phyloP scores from a whole-genome alignment of 2,888 invertebrate genomes.

The Phyto melanocephala region DNA sequence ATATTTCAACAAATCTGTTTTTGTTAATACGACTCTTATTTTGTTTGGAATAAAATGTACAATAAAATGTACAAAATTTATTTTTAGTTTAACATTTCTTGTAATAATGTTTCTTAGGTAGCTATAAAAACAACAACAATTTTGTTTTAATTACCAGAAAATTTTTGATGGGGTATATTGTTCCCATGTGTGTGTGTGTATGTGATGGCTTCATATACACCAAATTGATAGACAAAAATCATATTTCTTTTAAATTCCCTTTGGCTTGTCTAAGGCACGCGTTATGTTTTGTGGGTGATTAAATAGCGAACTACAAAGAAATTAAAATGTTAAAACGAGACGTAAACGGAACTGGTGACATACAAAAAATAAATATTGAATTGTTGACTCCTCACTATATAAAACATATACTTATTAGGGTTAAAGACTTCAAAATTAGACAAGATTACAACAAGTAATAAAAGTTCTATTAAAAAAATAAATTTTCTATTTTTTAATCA shows the following conservation, averaged over 20 bases:
- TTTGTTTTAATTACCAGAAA: conserved; percentile 44
- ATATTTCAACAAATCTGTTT: conserved; percentile 12
- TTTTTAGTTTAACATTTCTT: conserved; percentile 43
- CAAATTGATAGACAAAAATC: background rate
- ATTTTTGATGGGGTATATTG: conserved; percentile 31
- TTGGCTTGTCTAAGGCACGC: conserved; percentile 57
- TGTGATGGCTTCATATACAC: no score
- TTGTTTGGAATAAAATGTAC: no score
- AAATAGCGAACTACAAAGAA: background rate
- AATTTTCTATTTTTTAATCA: background rate
- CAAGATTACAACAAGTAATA: background rate
- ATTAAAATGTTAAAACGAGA: background rate
- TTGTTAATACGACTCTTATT: background rate
- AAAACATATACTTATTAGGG: background rate
- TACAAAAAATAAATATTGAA: background rate
- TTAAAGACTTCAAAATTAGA: conserved; percentile 13
- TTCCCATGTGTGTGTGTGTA: no score
- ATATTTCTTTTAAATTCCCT: conserved; percentile 54
- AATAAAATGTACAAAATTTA: conserved; percentile 21
- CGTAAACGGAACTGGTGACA: background rate
- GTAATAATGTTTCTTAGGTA: conserved; percentile 39
- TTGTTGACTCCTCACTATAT: conserved; percentile 8
- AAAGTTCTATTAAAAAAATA: conserved; percentile 1
- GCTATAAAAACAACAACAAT: background rate
- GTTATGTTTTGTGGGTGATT: conserved; percentile 47